Conservation (phyloP, 2,888 invertebrate species). For the Leptogaster cylindrica region DNA sequence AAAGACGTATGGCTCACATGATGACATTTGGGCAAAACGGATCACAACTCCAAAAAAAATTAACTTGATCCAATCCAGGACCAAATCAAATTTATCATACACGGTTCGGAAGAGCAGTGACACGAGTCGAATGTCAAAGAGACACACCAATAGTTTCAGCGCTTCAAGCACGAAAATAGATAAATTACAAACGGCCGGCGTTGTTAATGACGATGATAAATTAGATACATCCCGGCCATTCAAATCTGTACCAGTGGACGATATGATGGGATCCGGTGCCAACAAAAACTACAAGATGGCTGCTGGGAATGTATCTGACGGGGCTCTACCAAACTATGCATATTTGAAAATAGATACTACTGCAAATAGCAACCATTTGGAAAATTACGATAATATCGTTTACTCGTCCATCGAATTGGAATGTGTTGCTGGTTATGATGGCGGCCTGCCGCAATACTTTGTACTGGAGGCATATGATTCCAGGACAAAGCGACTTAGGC, state of each 20-base stretch:
- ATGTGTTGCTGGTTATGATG: slow-evolving; percentile 87
- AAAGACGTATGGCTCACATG: slow-evolving; percentile 20
- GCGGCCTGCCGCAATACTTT: slow-evolving; percentile 86
- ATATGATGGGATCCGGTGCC: neutral
- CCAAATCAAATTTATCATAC: slow-evolving; percentile 49
- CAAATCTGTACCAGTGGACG: slow-evolving; percentile 54
- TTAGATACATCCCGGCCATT: slow-evolving; percentile 55
- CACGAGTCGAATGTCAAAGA: slow-evolving; percentile 46
- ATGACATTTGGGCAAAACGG: neutral
- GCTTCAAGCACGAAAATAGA: slow-evolving; percentile 43
- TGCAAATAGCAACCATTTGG: slow-evolving; percentile 53
- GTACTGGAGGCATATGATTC: slow-evolving; percentile 83
- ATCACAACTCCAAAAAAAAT: slow-evolving; percentile 16
- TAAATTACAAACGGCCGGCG: slow-evolving; percentile 43
- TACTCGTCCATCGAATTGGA: slow-evolving; percentile 74
- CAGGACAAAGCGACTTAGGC: slow-evolving; percentile 71
- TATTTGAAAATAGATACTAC: slow-evolving; percentile 44
- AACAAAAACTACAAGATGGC: slow-evolving; percentile 29
- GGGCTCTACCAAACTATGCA: slow-evolving; percentile 45
- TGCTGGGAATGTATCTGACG: slow-evolving; percentile 14
- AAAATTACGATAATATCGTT: slow-evolving; percentile 61
- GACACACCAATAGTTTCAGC: slow-evolving; percentile 43
- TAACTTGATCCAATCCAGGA: slow-evolving; percentile 23
- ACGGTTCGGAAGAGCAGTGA: slow-evolving; percentile 44
- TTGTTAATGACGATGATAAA: slow-evolving; percentile 51